Conservation (phyloP, 2,113 vertebrate genomes). For the Chaenogobius annularis region DNA sequence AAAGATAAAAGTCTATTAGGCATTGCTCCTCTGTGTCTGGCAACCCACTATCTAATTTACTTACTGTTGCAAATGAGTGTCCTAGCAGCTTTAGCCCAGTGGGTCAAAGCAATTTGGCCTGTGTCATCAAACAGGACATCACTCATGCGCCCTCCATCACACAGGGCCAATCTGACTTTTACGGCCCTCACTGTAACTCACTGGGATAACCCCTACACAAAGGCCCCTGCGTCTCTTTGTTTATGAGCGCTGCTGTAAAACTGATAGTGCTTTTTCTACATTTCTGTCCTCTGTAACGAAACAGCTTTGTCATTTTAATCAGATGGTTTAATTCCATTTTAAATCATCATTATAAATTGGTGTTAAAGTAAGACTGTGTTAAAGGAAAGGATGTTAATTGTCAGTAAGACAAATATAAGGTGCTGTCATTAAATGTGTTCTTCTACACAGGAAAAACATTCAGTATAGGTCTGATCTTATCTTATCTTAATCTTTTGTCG, state of each 20-base stretch:
- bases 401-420: neutral
- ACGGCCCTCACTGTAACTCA: constrained; percentile 23
- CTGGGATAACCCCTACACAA: constrained; percentile 8
- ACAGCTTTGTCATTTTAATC: neutral
- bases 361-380: neutral
- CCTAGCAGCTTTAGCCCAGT: constrained; percentile 21
- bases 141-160: constrained; percentile 10
- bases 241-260: constrained; percentile 5
- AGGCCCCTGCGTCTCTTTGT: constrained; percentile 8
- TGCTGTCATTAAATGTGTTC: neutral
- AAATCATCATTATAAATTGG: neutral
- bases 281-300: neutral
- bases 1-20: constrained; percentile 49
- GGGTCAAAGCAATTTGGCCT: constrained; percentile 54
- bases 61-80: constrained; percentile 39
- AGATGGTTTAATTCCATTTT: neutral
- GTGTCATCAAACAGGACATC: constrained; percentile 28
- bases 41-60: constrained; percentile 41
- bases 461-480: neutral
- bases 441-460: neutral
- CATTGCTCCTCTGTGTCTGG: constrained; percentile 25
- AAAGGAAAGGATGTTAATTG: neutral
- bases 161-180: constrained; percentile 26
- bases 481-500: neutral
- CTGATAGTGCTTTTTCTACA: neutral